Base-by-base conservation (phyloP, 2,113 vertebrate species). In the Nyctereutes procyonoides region DNA sequence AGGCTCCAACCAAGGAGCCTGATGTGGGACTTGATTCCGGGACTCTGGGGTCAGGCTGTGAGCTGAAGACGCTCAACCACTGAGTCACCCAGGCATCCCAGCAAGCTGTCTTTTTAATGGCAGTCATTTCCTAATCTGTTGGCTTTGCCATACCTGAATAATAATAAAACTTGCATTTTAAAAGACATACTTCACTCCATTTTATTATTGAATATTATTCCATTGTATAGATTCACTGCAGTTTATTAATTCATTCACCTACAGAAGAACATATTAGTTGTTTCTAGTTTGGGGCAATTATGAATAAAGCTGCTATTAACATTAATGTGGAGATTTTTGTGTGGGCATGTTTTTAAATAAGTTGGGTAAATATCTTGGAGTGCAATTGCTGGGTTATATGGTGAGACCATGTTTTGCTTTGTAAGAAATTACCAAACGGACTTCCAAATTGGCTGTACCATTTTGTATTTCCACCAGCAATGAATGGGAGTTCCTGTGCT, bases 341-440 rank as follows among this genome's bases (percentile, higher is more conserved):
- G 24, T n/a, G 74, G 30, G 51, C 55, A 55, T n/a, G 16, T 48
- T 83, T 85, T 74, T 30, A 38, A 84, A 74, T 91, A 14, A 91
- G 56, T 24, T 65, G 58, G 65, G 76, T 74, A 87, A 94, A 81
- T 87, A 74, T 73, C 43, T 63, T 62, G 89, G 43, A 83, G 48
- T 55, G n/a, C 19, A 74, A 26, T 63, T 95, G n/a, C 56, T 95
- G 48, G n/a, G 48, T 95, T 89, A 63, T 83, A 55, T 80, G 53
- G 73, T 85, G 71, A 86, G 48, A 30, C 60, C 51, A 76, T 93
- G 43, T 80, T 93, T 77, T 73, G 28, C 55, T 93, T 90, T 83
- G 28, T 89, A 83, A 63, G 51, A 89, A 74, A 74, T n/a, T 55
- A 74, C 65, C 43, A 74, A 82, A 55, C 19, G 55, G 56, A 74